These are phyloP conservation scores for Pipistrellus pygmaeus DNA, from an alignment of 2,797 vertebrate genomes.

Conservation along the genomic window DNA sequence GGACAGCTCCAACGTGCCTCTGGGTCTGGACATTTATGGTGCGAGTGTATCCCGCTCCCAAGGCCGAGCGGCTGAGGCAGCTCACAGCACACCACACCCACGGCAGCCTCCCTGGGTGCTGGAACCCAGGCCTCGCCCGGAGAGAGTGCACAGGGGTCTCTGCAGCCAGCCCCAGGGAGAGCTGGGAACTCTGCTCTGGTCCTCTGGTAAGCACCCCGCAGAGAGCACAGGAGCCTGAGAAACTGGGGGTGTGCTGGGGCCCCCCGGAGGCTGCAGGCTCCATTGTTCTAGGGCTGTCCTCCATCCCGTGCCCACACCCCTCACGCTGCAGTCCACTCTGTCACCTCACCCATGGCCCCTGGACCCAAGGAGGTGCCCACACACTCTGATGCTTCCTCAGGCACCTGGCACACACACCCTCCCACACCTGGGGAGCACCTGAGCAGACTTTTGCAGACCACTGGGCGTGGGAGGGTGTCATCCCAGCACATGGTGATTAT, in stretches of 20 bases:
- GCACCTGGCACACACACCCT: neutral
- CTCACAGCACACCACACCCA: neutral
- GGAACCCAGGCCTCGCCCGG: neutral
- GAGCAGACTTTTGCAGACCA: neutral
- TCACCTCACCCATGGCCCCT: neutral
- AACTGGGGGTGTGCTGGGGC: neutral
- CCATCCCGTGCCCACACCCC: neutral
- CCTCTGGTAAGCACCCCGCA: neutral
- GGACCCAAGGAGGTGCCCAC: neutral
- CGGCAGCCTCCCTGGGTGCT: neutral
- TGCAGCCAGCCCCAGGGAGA: neutral
- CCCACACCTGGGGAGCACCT: neutral
- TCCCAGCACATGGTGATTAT: neutral
- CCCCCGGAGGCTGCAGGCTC: neutral
- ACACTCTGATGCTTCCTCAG: neutral
- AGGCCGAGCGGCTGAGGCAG: neutral
- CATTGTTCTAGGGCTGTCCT: neutral
- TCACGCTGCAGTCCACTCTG: neutral
- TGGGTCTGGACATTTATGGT: constrained; percentile 78
- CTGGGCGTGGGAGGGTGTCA: neutral
- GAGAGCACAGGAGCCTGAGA: constrained; percentile 7
- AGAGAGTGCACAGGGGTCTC: neutral
- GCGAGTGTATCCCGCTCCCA: neutral
- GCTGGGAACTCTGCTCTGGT: neutral
- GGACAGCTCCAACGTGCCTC: constrained; percentile 49